A percentile compares a stretch with the other conserved stretches of the same genome.
phyloP scores from a whole-genome alignment of 2,888 invertebrate genomes.

The Tinea semifulvella region DNA sequence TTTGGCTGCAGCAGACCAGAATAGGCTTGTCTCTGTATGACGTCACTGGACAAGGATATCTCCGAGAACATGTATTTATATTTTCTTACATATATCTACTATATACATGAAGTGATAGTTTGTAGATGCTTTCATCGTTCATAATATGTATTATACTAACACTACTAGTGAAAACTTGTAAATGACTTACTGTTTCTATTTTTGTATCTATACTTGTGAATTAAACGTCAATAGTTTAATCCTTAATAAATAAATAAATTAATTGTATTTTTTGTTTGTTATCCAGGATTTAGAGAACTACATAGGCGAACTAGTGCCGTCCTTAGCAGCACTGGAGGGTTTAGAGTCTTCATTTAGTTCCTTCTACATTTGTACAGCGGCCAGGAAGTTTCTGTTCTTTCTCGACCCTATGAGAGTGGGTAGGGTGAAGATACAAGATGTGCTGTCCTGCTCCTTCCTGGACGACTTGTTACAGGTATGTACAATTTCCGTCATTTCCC shows the following conservation, averaged over 20 bases:
- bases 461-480: conserved; percentile 88
- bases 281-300: conserved; percentile 93
- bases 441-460: conserved; percentile 89
- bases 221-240: too few relatives aligned
- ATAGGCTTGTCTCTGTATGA: conserved; percentile 94
- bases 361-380: conserved; percentile 96
- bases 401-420: conserved; percentile 90
- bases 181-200: too few relatives aligned
- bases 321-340: conserved; percentile 88
- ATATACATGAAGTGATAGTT: too few relatives aligned
- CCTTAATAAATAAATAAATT: too few relatives aligned
- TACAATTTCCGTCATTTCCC: too few relatives aligned
- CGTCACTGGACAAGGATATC: conserved; percentile 89
- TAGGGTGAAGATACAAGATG: conserved; percentile 88
- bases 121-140: too few relatives aligned
- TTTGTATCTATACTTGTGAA: too few relatives aligned
- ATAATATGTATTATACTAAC: too few relatives aligned
- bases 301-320: conserved; percentile 92
- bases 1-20: conserved; percentile 94
- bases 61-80: conserved; percentile 78
- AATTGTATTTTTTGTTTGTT: conserved; percentile 16
- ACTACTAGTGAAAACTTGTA: too few relatives aligned
- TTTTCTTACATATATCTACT: too few relatives aligned
- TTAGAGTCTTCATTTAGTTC: conserved; percentile 93
- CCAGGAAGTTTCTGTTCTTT: conserved; percentile 95